Percentiles rank a stretch among this genome's conserved stretches.
These are phyloP conservation scores for Erythrolamprus reginae DNA, from an alignment of 2,113 vertebrate genomes.

Conservation along the genomic window DNA sequence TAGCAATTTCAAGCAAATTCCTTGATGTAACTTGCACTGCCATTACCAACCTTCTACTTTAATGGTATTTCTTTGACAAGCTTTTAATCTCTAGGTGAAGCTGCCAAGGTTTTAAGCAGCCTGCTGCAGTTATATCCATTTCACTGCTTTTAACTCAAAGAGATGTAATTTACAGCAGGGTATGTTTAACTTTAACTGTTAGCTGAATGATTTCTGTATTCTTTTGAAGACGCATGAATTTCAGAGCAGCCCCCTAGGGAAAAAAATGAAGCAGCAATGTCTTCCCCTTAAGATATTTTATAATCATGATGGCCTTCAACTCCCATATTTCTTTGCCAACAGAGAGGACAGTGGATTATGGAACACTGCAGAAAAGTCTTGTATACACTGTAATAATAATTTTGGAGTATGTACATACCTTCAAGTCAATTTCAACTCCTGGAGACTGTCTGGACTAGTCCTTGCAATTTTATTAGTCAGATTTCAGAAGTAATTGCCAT, in stretches of 20 bases:
- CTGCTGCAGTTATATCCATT: not conserved
- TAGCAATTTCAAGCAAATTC: conserved; percentile 21
- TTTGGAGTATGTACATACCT: not conserved
- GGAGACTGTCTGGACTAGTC: not conserved
- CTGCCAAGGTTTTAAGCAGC: conserved; percentile 8
- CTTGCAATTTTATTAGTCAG: not conserved
- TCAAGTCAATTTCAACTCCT: not conserved
- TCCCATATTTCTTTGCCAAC: not conserved
- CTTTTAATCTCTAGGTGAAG: not conserved
- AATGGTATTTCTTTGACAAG: conserved; percentile 11
- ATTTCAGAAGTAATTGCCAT: not conserved
- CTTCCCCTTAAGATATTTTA: not conserved
- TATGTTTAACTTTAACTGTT: not conserved
- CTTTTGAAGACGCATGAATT: not conserved
- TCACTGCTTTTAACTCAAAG: conserved; percentile 5
- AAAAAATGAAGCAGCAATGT: not conserved
- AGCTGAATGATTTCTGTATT: not conserved
- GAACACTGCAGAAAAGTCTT: not conserved
- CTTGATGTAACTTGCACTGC: conserved; percentile 15
- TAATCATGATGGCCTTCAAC: not conserved
- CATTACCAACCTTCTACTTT: conserved; percentile 29
- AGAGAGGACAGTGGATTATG: not conserved
- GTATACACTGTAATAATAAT: not conserved
- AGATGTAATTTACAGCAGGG: not conserved
- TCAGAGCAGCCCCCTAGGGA: not conserved